These are phyloP conservation scores for Pseudococcus jackbeardsleyi DNA, from an alignment of 2,888 invertebrate species.

Conservation along the genomic window DNA sequence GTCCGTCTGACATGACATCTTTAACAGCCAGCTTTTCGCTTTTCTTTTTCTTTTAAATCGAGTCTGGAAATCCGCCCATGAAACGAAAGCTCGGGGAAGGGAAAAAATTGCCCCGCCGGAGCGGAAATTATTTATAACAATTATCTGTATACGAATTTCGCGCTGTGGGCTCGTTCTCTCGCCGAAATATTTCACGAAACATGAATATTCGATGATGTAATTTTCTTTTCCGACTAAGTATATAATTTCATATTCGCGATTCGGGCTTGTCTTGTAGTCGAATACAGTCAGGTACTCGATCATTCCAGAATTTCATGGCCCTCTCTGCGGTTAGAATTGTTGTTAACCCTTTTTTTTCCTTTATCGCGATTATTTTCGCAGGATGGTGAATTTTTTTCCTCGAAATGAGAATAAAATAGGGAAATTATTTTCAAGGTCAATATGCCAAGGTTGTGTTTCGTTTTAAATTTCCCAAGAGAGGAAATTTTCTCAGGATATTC, in stretches of 20 bases:
- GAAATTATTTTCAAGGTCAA: too few species aligned
- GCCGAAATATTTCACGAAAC: slow-evolving; percentile 25
- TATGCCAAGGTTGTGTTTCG: too few species aligned
- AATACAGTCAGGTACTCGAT: not conserved
- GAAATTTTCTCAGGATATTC: too few species aligned
- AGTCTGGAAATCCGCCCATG: not conserved
- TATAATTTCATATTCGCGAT: not conserved
- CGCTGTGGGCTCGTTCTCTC: not conserved
- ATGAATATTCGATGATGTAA: slow-evolving; percentile 37
- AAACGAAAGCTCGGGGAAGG: not conserved
- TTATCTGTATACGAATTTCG: slow-evolving; percentile 30
- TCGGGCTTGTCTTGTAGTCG: not conserved
- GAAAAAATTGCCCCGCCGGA: not conserved
- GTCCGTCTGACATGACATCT: slow-evolving; percentile 6
- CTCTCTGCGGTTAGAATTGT: not conserved
- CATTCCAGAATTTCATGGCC: not conserved
- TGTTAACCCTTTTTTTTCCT: not conserved
- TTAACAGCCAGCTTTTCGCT: not conserved
- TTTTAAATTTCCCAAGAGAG: too few species aligned
- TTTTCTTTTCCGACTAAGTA: not conserved
- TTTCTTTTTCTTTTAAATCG: not conserved
- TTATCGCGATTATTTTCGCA: not conserved
- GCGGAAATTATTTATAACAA: slow-evolving; percentile 27
- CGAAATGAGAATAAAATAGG: too few species aligned
- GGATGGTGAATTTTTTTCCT: too few species aligned